A percentile compares a stretch with the other conserved stretches of the same genome.
phyloP scores from a whole-genome alignment of 2,113 vertebrate species.

The Trachemys scripta region DNA sequence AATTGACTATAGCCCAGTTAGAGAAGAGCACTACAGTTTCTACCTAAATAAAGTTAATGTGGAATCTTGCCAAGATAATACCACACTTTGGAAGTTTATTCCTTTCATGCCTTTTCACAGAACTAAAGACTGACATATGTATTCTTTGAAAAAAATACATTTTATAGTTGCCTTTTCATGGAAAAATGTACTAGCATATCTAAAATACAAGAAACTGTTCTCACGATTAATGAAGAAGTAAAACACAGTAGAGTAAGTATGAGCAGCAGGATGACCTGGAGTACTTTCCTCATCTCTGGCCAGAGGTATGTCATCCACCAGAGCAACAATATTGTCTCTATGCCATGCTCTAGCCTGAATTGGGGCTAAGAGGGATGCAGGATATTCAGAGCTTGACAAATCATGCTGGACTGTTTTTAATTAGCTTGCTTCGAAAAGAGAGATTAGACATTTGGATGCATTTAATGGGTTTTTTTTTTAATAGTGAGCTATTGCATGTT shows the following conservation, averaged over 20 bases:
- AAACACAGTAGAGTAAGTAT: neutral
- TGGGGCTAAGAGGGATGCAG: neutral
- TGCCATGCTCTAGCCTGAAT: neutral
- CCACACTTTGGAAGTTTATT: neutral
- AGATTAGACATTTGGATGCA: neutral
- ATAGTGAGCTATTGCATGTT: neutral
- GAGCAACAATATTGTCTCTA: neutral
- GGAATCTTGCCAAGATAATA: neutral
- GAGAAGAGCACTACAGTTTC: neutral
- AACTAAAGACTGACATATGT: neutral
- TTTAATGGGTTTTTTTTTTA: neutral
- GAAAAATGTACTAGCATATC: neutral
- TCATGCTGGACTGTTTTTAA: neutral
- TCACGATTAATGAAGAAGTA: neutral
- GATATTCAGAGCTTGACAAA: neutral
- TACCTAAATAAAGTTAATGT: neutral
- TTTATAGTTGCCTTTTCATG: too few species aligned
- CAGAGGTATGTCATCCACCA: neutral
- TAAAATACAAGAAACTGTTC: neutral
- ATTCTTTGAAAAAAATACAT: too few species aligned
- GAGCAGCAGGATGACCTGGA: fast-evolving
- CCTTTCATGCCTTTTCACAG: neutral
- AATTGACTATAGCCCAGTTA: neutral
- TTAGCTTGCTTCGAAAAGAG: neutral
- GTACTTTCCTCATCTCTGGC: neutral